phyloP scores from a whole-genome alignment of 2,797 vertebrate species.

The Scarus forsteni region DNA sequence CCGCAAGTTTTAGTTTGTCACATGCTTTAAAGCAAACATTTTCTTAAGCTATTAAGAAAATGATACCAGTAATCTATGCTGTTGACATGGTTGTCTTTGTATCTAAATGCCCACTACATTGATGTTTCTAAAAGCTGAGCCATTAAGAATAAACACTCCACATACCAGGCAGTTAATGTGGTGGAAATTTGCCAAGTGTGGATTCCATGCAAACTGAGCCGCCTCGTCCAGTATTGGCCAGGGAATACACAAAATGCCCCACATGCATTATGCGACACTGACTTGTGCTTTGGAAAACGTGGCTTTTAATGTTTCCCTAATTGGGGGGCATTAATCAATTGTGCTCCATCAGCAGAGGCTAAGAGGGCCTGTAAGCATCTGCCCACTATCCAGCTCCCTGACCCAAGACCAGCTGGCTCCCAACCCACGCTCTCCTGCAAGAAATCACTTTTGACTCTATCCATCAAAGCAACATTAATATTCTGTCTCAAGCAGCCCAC shows the following conservation, averaged over 20 bases:
- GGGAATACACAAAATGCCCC: constrained; percentile 75
- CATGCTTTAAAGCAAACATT: constrained; percentile 30
- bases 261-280: constrained; percentile 68
- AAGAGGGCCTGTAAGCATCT: constrained; percentile 75
- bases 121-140: constrained; percentile 51
- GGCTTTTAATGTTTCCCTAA: constrained; percentile 85
- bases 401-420: constrained; percentile 84
- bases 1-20: neutral
- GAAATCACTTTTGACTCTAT: constrained; percentile 88
- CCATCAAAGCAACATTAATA: constrained; percentile 88
- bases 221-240: constrained; percentile 41
- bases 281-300: constrained; percentile 77
- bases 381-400: constrained; percentile 73
- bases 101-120: constrained; percentile 30
- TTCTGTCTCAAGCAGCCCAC: constrained; percentile 78
- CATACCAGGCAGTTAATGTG: constrained; percentile 66
- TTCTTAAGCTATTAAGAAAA: constrained; percentile 17
- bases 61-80: constrained; percentile 35
- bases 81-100: constrained; percentile 43
- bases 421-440: constrained; percentile 82
- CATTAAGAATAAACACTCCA: constrained; percentile 63
- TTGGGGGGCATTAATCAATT: constrained; percentile 86
- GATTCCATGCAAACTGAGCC: constrained; percentile 70
- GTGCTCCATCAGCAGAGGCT: constrained; percentile 80
- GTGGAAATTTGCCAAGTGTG: constrained; percentile 72